Evolutionary conservation across 2,888 invertebrate genomes (phyloP).

Genomic region (Loripinus fragilis): DNA sequence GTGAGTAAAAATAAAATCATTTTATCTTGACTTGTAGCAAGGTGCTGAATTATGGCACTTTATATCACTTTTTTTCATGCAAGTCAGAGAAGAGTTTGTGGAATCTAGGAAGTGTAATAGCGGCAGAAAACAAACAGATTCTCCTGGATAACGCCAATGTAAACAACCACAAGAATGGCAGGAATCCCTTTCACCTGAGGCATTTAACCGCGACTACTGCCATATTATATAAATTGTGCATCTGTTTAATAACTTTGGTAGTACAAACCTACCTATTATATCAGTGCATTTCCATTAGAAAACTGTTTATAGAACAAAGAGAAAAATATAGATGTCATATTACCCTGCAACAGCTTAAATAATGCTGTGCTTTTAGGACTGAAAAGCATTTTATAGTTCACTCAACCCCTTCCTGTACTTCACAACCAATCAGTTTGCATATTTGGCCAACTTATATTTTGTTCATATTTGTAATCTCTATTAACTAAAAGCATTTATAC

Average conservation of each 20-base stretch:
- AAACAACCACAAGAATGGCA: conserved; percentile 1
- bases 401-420: too few species aligned
- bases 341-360: not conserved
- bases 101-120: not conserved
- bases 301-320: not conserved
- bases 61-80: too few species aligned
- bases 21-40: too few species aligned
- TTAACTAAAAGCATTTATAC: too few species aligned
- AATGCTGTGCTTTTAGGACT: not conserved
- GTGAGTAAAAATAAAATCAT: too few species aligned
- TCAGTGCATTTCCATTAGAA: conserved; percentile 5
- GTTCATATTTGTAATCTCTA: too few species aligned
- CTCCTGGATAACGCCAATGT: not conserved
- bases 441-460: too few species aligned
- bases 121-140: not conserved
- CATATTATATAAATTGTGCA: not conserved
- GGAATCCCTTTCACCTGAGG: not conserved
- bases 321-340: not conserved
- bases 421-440: too few species aligned
- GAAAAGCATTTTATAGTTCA: too few species aligned
- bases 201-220: too few species aligned
- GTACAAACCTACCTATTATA: not conserved
- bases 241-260: conserved; percentile 1
- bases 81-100: not conserved
- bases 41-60: too few species aligned